Conservation (phyloP, 2,113 vertebrate species). For the Rattus norvegicus region GRCr8 NC_086025.1:32258001-32258500, state of each 20-base stretch:
- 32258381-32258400: background rate
- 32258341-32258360: background rate
- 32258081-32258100: background rate
- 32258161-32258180: background rate
- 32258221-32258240: background rate
- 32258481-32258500: background rate
- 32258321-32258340: background rate
- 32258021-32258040: background rate
- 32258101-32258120: background rate
- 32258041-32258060: rapidly evolving
- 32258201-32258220: background rate
- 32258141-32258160: background rate
- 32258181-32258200: background rate
- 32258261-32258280: background rate
- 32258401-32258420: background rate
- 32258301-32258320: background rate
- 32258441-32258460: background rate
- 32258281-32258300: background rate
- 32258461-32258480: background rate
- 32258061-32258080: background rate
- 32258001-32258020: background rate
- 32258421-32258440: background rate
- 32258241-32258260: background rate
- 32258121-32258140: too few species aligned
- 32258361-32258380: background rate